These are phyloP conservation scores for Plecturocebus donacophilus DNA, from an alignment of 2,113 vertebrate genomes.

Conservation along the genomic window DNA sequence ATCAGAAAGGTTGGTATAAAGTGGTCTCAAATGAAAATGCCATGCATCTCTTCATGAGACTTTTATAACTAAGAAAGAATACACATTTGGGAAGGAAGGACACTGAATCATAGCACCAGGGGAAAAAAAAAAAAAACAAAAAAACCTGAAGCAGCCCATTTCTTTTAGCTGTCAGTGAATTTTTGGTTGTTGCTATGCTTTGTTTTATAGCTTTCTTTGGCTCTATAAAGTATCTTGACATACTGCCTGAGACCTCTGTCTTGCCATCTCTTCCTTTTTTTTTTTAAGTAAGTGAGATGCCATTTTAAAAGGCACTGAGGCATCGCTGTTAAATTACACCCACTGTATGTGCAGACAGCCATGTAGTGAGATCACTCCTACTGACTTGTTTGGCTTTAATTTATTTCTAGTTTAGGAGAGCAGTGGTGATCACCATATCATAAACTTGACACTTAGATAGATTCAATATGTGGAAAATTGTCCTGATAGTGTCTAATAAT, in stretches of 20 bases:
- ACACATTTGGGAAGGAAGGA: background rate
- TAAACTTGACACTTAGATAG: background rate
- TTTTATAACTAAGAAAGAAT: constrained; percentile 13
- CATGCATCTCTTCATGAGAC: background rate
- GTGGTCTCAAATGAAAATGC: background rate
- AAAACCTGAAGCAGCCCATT: constrained; percentile 51
- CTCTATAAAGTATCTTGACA: constrained; percentile 77
- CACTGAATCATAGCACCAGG: background rate
- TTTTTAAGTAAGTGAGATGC: constrained; percentile 80
- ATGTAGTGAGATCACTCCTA: constrained; percentile 53
- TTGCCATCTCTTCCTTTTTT: constrained; percentile 69
- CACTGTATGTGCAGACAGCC: constrained; percentile 56
- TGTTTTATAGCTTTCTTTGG: constrained; percentile 76
- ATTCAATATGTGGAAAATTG: background rate
- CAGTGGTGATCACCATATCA: background rate
- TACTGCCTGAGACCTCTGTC: constrained; percentile 69
- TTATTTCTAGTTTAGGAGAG: background rate
- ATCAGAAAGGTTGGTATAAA: background rate
- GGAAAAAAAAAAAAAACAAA: background rate
- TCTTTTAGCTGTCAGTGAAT: constrained; percentile 70
- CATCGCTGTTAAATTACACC: constrained; percentile 73
- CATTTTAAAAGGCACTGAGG: constrained; percentile 76
- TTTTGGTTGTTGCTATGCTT: constrained; percentile 33
- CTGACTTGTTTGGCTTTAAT: constrained; percentile 37
- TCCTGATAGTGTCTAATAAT: background rate